A percentile compares a stretch with the other conserved stretches of the same genome.
These are phyloP conservation scores for Silurus aristotelis DNA, from an alignment of 2,797 vertebrate species.

Conservation along the genomic window DNA sequence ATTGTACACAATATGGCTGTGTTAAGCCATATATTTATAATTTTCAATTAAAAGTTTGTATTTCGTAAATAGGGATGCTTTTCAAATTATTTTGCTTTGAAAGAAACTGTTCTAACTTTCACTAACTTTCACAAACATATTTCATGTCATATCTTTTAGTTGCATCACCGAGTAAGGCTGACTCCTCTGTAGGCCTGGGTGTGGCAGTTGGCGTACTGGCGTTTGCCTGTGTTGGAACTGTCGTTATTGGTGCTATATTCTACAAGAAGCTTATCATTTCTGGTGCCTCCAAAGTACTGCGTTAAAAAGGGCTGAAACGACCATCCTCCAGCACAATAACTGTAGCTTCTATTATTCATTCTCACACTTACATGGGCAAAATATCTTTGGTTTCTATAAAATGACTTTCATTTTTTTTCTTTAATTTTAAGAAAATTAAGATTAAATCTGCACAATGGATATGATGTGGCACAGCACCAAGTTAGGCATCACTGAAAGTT, in stretches of 20 bases:
- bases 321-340: conserved; percentile 10
- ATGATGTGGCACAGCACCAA: neutral
- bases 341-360: conserved; percentile 22
- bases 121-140: neutral
- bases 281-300: conserved; percentile 39
- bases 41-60: neutral
- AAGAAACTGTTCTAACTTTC: neutral
- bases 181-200: conserved; percentile 63
- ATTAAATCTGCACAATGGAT: neutral
- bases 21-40: neutral
- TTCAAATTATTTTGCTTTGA: neutral
- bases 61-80: neutral
- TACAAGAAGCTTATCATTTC: conserved; percentile 65
- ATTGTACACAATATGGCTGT: neutral
- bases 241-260: conserved; percentile 64
- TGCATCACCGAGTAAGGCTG: neutral
- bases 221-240: conserved; percentile 61
- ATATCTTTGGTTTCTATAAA: conserved; percentile 30
- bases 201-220: conserved; percentile 72
- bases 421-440: conserved; percentile 16
- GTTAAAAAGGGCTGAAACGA: conserved; percentile 55
- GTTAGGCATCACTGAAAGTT: neutral
- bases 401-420: conserved; percentile 15
- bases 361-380: conserved; percentile 8
- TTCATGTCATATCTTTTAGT: conserved; percentile 33